Evolutionary conservation across 2,113 vertebrate species (phyloP), one percentile per base, ranked within the genome.

Genomic region (Oplegnathus fasciatus): DNA sequence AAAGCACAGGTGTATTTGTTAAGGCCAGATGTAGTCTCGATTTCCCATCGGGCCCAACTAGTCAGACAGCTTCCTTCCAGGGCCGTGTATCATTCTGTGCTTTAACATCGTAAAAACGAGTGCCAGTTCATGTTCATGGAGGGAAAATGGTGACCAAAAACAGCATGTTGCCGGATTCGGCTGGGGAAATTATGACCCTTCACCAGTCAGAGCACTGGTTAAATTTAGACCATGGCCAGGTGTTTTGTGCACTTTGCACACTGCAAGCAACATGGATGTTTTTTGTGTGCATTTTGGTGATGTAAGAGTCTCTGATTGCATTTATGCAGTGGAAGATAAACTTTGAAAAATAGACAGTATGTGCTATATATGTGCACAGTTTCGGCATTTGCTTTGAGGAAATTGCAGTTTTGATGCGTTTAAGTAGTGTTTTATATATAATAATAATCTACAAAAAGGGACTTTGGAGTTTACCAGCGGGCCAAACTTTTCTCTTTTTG

Each of bases 1-100:
- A 54, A 81, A 82, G 87, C 89, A 86, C 85, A 90, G 91, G 87
- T 91, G 88, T 88, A 78, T 91, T 90, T 88, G 91, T 88, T 86
- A 89, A 85, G 78, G 81, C 88, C 91, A 90, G 89, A 87, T 89
- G 89, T 90, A 91, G 80, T 85, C 79, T 72, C 7, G 3, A 37
- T 82, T 55, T 84, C 89, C 89, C 89, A 75, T 64, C 11, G 85
- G 89, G 87, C 78, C 90, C 74, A 86, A 89, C 90, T 87, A 89
- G 78, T 72, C 71, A 6, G 61, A 75, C 68, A 24, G 11, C 61
- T 10, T 71, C 82, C 77, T 90, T 40, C n/a, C 83, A 84, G 75
- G 75, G 84, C 65, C 1, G 58, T 85, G 85, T 34, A 83, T 89
- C 89, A 82, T 80, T 61, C 90, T 58, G 64, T 76, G 66, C 76